These are phyloP conservation scores for Brachylomia viminalis DNA, from an alignment of 2,888 invertebrate genomes.

Conservation along the genomic window DNA sequence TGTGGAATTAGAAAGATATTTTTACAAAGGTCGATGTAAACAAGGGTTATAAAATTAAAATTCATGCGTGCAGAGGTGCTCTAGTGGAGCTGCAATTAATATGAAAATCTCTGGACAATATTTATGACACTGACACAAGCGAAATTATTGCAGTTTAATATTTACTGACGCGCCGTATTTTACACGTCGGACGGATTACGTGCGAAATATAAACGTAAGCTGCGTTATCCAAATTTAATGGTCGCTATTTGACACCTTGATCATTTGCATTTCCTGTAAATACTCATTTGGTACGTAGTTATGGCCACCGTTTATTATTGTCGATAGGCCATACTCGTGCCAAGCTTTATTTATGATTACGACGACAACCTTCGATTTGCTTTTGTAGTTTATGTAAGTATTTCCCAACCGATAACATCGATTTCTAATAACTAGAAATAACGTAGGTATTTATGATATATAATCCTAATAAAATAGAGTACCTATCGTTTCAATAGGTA, in stretches of 20 bases:
- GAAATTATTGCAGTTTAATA: constrained; percentile 86
- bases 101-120: constrained; percentile 85
- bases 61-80: constrained; percentile 79
- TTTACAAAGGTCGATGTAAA: constrained; percentile 68
- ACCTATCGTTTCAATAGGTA: constrained; percentile 21
- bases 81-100: constrained; percentile 83
- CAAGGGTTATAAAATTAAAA: constrained; percentile 77
- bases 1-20: constrained; percentile 32
- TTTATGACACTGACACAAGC: constrained; percentile 84
- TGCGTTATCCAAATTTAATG: constrained; percentile 84
- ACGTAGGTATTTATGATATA: not conserved
- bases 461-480: not conserved
- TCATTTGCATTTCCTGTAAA: constrained; percentile 79
- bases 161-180: constrained; percentile 87
- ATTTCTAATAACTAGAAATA: constrained; percentile 33
- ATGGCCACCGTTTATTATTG: constrained; percentile 77
- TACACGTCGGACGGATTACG: constrained; percentile 85
- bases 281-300: constrained; percentile 76
- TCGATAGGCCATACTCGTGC: constrained; percentile 66
- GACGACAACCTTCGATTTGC: constrained; percentile 65
- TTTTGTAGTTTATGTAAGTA: constrained; percentile 50
- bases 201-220: constrained; percentile 83
- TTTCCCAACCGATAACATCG: constrained; percentile 39
- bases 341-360: constrained; percentile 70
- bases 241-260: constrained; percentile 82